These are phyloP conservation scores for Marcusenius ussheri DNA, from an alignment of 2,113 vertebrate genomes.

Conservation along the genomic window DNA sequence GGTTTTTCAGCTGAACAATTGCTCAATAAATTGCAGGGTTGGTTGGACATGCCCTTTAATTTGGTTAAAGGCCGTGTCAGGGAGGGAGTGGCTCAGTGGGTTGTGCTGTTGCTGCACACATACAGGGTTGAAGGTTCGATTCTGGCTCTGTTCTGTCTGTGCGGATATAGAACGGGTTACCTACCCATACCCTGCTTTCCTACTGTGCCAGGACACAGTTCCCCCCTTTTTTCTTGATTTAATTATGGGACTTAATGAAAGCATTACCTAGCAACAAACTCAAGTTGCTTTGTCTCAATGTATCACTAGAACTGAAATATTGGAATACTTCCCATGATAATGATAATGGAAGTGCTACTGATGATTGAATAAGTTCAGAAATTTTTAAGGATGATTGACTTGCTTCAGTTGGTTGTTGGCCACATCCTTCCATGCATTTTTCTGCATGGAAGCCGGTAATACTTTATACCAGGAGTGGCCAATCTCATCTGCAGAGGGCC, in stretches of 20 bases:
- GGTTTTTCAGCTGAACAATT: not conserved
- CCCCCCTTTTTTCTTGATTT: not conserved
- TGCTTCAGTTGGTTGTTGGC: not conserved
- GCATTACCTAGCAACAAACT: constrained; percentile 10
- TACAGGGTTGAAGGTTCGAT: not conserved
- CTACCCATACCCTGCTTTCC: not conserved
- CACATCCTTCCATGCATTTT: not conserved
- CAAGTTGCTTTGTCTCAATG: not conserved
- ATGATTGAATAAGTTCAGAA: not conserved
- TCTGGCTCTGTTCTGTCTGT: not conserved
- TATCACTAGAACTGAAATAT: not conserved
- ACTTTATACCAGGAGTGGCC: no score
- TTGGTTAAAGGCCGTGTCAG: not conserved
- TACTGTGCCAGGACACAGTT: not conserved
- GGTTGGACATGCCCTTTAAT: not conserved
- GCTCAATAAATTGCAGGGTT: not conserved
- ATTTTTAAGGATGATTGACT: constrained; percentile 6
- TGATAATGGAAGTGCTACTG: not conserved
- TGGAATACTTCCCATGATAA: constrained; percentile 8
- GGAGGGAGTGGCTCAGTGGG: not conserved
- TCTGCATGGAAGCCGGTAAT: no score
- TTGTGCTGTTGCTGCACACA: not conserved
- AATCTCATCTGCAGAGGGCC: no score
- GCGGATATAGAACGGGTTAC: not conserved
- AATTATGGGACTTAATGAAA: constrained; percentile 19